Evolutionary conservation across 2,888 invertebrate genomes (phyloP).

Genomic region (Sarcophaga subvicina): DNA sequence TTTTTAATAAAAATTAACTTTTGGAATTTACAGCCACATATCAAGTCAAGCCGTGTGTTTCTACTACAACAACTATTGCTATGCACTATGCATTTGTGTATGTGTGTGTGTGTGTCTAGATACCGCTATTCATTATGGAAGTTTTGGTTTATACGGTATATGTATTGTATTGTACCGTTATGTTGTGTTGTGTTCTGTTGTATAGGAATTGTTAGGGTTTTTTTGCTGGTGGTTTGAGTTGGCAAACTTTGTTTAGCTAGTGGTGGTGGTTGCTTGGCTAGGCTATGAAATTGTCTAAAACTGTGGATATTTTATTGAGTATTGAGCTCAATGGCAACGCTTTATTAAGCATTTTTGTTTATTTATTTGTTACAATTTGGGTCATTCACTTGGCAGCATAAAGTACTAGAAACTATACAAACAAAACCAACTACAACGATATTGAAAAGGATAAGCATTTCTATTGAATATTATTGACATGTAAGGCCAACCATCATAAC

Average conservation of each 20-base stretch:
- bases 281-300: slow-evolving; percentile 36
- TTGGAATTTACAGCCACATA: slow-evolving; percentile 79
- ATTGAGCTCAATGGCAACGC: slow-evolving; percentile 78
- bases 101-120: not conserved
- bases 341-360: slow-evolving; percentile 59
- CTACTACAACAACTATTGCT: not conserved
- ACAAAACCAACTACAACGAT: no score
- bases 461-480: slow-evolving; percentile 4
- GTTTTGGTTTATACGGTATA: not conserved
- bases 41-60: slow-evolving; percentile 67
- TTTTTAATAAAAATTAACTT: slow-evolving; percentile 68
- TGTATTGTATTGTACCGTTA: slow-evolving; percentile 22
- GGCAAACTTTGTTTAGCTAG: slow-evolving; percentile 8
- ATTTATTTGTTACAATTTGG: slow-evolving; percentile 78
- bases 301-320: slow-evolving; percentile 67
- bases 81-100: not conserved
- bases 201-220: slow-evolving; percentile 1
- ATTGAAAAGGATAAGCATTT: slow-evolving; percentile 28
- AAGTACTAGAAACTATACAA: slow-evolving; percentile 55
- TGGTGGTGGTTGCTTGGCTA: slow-evolving; percentile 51
- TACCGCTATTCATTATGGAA: not conserved
- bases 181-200: slow-evolving; percentile 51
- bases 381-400: slow-evolving; percentile 80
- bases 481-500: not conserved
- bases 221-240: slow-evolving; percentile 10